Conservation (phyloP, 2,888 invertebrate species). For the Flexamia atlantica region DNA sequence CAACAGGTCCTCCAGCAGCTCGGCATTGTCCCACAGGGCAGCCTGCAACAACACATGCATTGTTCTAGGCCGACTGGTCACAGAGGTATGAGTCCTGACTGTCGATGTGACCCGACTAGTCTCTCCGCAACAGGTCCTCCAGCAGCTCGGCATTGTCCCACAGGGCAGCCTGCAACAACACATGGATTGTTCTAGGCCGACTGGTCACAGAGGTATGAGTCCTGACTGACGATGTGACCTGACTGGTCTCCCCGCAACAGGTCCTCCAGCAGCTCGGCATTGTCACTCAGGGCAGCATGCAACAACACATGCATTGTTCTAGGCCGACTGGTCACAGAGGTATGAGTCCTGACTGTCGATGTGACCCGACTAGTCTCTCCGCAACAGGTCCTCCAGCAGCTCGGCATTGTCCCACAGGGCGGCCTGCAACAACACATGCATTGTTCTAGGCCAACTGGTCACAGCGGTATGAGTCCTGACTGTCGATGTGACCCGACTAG, state of each 20-base stretch:
- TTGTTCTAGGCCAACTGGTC: not conserved
- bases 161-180: constrained; percentile 82
- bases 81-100: constrained; percentile 84
- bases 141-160: constrained; percentile 94
- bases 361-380: constrained; percentile 72
- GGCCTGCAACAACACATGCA: not conserved
- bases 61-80: too few species aligned
- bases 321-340: too few species aligned
- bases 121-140: constrained; percentile 83
- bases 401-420: constrained; percentile 94
- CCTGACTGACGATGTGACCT: constrained; percentile 74
- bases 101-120: constrained; percentile 82
- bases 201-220: too few species aligned
- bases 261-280: constrained; percentile 90
- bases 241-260: not conserved
- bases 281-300: constrained; percentile 93
- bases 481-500: constrained; percentile 88
- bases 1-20: constrained; percentile 87
- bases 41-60: constrained; percentile 77
- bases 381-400: constrained; percentile 7
- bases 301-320: constrained; percentile 70
- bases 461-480: not conserved
- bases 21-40: constrained; percentile 93
- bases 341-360: constrained; percentile 86
- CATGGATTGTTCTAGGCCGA: too few species aligned